Percentiles rank a stretch among this genome's conserved stretches.
These are phyloP conservation scores for Heliconius melpomene DNA, from an alignment of 1,140 invertebrate species.

Conservation along the genomic window DNA sequence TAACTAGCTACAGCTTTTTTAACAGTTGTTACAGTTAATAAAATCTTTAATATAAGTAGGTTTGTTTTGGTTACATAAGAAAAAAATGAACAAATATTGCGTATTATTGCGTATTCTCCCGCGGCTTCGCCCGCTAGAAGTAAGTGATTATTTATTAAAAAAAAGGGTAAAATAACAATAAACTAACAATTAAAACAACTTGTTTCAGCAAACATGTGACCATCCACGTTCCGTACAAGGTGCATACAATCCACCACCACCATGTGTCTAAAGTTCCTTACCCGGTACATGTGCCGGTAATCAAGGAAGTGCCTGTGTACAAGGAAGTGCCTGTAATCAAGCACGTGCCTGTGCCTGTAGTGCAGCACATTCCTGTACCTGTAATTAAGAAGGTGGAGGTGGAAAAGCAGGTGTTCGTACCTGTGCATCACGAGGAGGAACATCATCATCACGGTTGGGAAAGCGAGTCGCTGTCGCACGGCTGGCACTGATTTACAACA, in stretches of 20 bases:
- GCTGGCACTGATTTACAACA: conserved; percentile 69
- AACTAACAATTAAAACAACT: background rate
- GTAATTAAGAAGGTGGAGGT: conserved; percentile 74
- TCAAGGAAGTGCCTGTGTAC: conserved; percentile 68
- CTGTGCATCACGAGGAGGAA: conserved; percentile 62
- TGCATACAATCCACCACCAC: conserved; percentile 84
- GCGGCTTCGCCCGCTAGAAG: too few relatives aligned
- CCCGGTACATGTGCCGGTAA: conserved; percentile 80
- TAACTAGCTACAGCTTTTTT: background rate
- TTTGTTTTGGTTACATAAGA: background rate
- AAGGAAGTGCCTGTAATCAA: conserved; percentile 71
- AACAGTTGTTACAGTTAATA: background rate
- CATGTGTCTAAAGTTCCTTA: conserved; percentile 82
- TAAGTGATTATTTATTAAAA: background rate
- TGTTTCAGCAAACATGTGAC: conserved; percentile 80
- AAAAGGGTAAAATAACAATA: background rate
- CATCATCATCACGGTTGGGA: conserved; percentile 71
- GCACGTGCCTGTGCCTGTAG: conserved; percentile 65
- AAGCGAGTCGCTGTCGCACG: conserved; percentile 73
- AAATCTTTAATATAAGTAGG: background rate
- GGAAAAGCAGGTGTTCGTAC: conserved; percentile 72
- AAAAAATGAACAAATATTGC: background rate
- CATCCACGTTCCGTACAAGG: conserved; percentile 84
- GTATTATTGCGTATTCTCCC: too few relatives aligned
- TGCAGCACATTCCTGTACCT: conserved; percentile 66